Conservation (phyloP, 2,888 invertebrate species). For the Anarsia innoxiella region DNA sequence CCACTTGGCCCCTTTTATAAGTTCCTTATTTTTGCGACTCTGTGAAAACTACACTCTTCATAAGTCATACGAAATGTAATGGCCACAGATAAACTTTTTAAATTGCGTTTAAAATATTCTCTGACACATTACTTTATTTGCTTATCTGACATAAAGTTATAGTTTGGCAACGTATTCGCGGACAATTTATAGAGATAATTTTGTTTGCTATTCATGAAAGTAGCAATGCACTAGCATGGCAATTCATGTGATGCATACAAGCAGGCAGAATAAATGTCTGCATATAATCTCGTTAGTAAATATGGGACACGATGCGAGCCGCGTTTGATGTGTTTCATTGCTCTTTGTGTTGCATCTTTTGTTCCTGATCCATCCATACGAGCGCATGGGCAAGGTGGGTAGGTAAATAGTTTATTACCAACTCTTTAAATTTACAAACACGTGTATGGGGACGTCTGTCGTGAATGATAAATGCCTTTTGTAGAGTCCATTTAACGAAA, state of each 20-base stretch:
- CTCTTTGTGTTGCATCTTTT: slow-evolving; percentile 66
- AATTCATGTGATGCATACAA: slow-evolving; percentile 37
- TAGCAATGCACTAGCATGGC: too few relatives aligned
- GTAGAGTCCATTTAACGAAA: too few relatives aligned
- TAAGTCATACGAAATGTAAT: not conserved
- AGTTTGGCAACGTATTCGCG: too few relatives aligned
- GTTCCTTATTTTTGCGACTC: slow-evolving; percentile 1
- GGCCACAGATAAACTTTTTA: not conserved
- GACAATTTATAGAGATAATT: too few relatives aligned
- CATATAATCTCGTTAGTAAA: slow-evolving; percentile 69
- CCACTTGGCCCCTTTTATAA: slow-evolving; percentile 11
- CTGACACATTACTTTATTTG: too few relatives aligned
- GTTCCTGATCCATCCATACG: slow-evolving; percentile 57
- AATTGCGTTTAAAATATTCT: slow-evolving; percentile 10
- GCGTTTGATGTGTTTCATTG: slow-evolving; percentile 65
- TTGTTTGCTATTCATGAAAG: too few relatives aligned
- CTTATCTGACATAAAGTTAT: too few relatives aligned
- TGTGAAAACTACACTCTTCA: not conserved
- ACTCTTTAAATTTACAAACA: not conserved
- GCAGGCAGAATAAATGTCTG: slow-evolving; percentile 44
- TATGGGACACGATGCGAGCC: slow-evolving; percentile 61
- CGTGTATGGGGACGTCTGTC: not conserved
- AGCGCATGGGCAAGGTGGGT: slow-evolving; percentile 22
- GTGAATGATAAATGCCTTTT: not conserved
- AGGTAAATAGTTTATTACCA: slow-evolving; percentile 16